Base-by-base conservation (phyloP, 2,113 vertebrate species). In the Chloroceryle aenea region DNA sequence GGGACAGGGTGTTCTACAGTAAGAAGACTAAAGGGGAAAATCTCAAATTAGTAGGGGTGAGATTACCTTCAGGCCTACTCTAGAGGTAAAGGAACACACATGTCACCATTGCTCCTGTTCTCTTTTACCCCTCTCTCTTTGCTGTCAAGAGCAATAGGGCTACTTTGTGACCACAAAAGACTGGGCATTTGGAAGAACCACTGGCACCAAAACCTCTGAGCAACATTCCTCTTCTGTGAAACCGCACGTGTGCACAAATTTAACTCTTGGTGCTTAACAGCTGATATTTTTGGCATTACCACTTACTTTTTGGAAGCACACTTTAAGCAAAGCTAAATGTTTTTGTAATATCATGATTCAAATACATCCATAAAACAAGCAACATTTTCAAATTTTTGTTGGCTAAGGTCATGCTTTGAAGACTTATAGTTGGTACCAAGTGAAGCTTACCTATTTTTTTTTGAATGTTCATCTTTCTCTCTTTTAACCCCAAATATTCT, bases 401-500 rank as follows among this genome's bases (percentile, higher is more conserved):
- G 80, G 75, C 87, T 48, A 87, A 62, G 17, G 85, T 32, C 90
- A 48, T 84, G 74, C 84, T 97, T 88, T 69, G 3, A 91, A 93
- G 91, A 93, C 77, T 61, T 77, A 30, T 12, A 90, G 93, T 16
- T 74, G 74, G 63, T 80, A 92, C 38, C 45, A 96, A 90, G 86
- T 58, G 40, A 76, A 82, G 58, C 98, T 96, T 97, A 99, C 99
- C 99, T 99, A 96, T 99, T 99, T 98, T 99, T 99, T 95, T 99
- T 99, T 0, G 99, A 99, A 97, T 98, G 98, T 96, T 99, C 99
- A 88, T 99, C 99, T 90, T 99, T 99, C 91, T 98, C 99, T 95
- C 98, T 99, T 98, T 99, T 99, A 96, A 99, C 99, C 75, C 99
- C 99, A 98, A 99, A 99, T 97, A 99, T 99, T 97, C 99, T 98